A percentile compares a stretch with the other conserved stretches of the same genome.
Conservation (phyloP, 2,888 invertebrate genomes). For the Idaea biselata region DNA sequence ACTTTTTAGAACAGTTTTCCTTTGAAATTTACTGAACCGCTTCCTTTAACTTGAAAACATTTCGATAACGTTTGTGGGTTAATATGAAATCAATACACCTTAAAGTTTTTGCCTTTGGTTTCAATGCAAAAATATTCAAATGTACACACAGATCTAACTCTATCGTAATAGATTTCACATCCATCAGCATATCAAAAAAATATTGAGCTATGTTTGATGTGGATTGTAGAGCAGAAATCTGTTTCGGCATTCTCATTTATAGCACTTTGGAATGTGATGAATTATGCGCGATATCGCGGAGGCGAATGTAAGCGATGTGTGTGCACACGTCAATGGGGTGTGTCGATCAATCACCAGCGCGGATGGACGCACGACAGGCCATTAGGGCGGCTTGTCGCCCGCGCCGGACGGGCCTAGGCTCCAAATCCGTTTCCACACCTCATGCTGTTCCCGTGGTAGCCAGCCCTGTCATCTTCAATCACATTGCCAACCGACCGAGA, state of each 20-base stretch:
- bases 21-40: constrained; percentile 34
- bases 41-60: constrained; percentile 19
- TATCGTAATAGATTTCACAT: constrained; percentile 2
- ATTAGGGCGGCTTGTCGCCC: constrained; percentile 64
- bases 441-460: constrained; percentile 29
- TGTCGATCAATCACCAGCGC: constrained; percentile 74
- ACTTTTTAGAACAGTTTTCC: constrained; percentile 38
- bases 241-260: constrained; percentile 35
- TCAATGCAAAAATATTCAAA: not conserved
- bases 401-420: constrained; percentile 43
- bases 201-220: constrained; percentile 25
- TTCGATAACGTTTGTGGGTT: constrained; percentile 17
- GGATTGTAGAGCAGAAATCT: constrained; percentile 31
- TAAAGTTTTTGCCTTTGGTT: not conserved
- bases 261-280: constrained; percentile 60
- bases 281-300: constrained; percentile 59
- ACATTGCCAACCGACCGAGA: constrained; percentile 42
- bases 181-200: constrained; percentile 18
- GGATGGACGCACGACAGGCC: constrained; percentile 75
- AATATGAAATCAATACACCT: not conserved
- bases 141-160: not conserved
- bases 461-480: constrained; percentile 52
- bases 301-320: constrained; percentile 60
- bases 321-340: constrained; percentile 64
- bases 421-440: constrained; percentile 33